A percentile compares a stretch with the other conserved stretches of the same genome.
phyloP scores from a whole-genome alignment of 53 echinoderm and acorn worm genomes.

The Holothuria leucospilota region DNA sequence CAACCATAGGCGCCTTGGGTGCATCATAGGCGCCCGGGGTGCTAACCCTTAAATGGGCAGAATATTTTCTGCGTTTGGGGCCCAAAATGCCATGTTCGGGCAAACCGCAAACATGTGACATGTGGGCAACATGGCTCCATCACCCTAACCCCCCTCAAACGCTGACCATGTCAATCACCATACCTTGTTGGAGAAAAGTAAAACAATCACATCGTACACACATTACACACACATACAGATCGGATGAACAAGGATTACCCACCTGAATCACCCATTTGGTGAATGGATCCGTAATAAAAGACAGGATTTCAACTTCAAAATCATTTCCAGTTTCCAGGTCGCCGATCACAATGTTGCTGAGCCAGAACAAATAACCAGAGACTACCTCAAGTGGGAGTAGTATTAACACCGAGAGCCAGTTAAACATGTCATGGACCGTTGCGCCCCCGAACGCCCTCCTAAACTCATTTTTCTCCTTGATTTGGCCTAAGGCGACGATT shows the following conservation, averaged over 20 bases:
- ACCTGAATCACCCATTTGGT: constrained; percentile 80
- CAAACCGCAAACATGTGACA: too few species aligned
- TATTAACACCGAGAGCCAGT: constrained; percentile 81
- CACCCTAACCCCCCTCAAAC: too few species aligned
- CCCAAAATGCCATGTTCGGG: too few species aligned
- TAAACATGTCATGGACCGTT: constrained; percentile 92
- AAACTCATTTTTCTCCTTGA: constrained; percentile 74
- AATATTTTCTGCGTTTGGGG: too few species aligned
- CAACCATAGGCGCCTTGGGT: too few species aligned
- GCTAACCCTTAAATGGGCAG: too few species aligned
- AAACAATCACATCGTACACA: too few species aligned
- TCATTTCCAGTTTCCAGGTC: constrained; percentile 54
- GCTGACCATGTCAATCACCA: too few species aligned
- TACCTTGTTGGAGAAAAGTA: too few species aligned
- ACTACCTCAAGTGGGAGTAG: constrained; percentile 80
- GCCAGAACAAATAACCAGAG: constrained; percentile 60
- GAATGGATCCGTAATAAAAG: constrained; percentile 84
- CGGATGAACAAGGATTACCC: not conserved
- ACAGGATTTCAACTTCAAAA: constrained; percentile 73
- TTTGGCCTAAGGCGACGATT: constrained; percentile 84
- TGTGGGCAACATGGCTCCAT: too few species aligned
- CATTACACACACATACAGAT: too few species aligned
- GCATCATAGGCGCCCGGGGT: too few species aligned
- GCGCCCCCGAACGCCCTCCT: constrained; percentile 92
- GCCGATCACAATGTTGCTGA: constrained; percentile 61